These are phyloP conservation scores for Drosophila orena DNA, from an alignment of 1,140 invertebrate species.

Conservation along the genomic window DNA sequence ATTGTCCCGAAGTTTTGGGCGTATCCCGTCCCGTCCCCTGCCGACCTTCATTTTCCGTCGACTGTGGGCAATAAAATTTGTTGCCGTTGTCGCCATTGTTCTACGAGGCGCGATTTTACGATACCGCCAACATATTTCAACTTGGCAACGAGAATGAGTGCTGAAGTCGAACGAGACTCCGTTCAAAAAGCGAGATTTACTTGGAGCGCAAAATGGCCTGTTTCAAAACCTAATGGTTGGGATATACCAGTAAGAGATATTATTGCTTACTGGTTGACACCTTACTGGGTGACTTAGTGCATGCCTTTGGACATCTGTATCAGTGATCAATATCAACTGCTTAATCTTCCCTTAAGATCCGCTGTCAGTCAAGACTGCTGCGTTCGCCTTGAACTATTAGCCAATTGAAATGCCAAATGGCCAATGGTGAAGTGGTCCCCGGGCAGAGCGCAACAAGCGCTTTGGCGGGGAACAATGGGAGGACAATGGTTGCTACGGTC, in stretches of 20 bases:
- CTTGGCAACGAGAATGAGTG: not conserved
- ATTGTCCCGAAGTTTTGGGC: conserved; percentile 45
- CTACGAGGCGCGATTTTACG: conserved; percentile 60
- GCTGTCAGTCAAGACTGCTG: no score
- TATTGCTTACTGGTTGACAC: no score
- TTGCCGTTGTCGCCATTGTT: conserved; percentile 59
- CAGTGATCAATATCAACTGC: no score
- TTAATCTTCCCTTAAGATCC: no score
- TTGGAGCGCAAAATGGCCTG: no score
- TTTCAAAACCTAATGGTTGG: no score
- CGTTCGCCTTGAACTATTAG: not conserved
- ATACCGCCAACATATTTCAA: conserved; percentile 41
- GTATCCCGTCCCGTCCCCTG: not conserved
- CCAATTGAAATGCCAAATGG: conserved; percentile 12
- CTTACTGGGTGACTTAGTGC: no score
- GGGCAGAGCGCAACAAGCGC: conserved; percentile 30
- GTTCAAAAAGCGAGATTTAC: no score
- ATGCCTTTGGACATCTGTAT: no score
- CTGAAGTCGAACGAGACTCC: not conserved
- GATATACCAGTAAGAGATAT: no score
- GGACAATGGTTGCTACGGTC: conserved; percentile 28
- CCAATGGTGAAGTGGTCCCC: conserved; percentile 12
- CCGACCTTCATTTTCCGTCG: conserved; percentile 19
- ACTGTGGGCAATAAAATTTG: conserved; percentile 56
- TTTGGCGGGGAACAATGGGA: conserved; percentile 21